These are phyloP conservation scores for Scaptomyza hsui DNA, from an alignment of 1,140 invertebrate genomes.

Conservation along the genomic window DNA sequence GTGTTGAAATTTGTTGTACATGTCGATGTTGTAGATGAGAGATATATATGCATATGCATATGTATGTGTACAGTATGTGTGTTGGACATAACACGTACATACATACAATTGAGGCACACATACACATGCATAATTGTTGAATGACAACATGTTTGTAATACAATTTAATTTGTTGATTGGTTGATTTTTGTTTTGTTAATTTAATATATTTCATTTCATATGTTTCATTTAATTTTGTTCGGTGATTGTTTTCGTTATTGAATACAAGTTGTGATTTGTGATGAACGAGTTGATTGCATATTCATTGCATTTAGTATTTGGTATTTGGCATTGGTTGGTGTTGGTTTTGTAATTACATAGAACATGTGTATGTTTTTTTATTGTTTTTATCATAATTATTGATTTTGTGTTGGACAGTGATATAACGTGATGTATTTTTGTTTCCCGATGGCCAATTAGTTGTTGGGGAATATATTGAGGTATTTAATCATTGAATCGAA, in stretches of 20 bases:
- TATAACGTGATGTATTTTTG: constrained; percentile 20
- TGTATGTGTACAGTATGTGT: constrained; percentile 29
- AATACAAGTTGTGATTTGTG: constrained; percentile 37
- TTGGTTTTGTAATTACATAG: constrained; percentile 29
- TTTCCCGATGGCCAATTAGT: constrained; percentile 41
- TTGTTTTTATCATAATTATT: constrained; percentile 15
- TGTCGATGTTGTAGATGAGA: constrained; percentile 65
- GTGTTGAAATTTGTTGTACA: constrained; percentile 77
- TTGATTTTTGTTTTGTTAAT: constrained; percentile 13
- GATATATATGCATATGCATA: constrained; percentile 41
- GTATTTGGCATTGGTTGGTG: constrained; percentile 25
- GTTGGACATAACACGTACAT: constrained; percentile 23
- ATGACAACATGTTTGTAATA: constrained; percentile 48
- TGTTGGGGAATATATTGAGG: constrained; percentile 17
- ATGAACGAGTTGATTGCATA: constrained; percentile 36
- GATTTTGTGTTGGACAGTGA: constrained; percentile 34
- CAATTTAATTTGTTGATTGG: constrained; percentile 44
- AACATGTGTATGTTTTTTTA: constrained; percentile 18
- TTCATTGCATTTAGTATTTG: constrained; percentile 38
- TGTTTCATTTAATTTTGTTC: constrained; percentile 17
- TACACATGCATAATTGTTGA: constrained; percentile 57
- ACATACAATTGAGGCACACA: constrained; percentile 42
- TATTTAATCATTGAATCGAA: constrained; percentile 9
- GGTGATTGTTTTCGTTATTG: constrained; percentile 13
- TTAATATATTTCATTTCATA: constrained; percentile 29